phyloP scores from a whole-genome alignment of 1,140 invertebrate genomes.

The Papilio machaon region DNA sequence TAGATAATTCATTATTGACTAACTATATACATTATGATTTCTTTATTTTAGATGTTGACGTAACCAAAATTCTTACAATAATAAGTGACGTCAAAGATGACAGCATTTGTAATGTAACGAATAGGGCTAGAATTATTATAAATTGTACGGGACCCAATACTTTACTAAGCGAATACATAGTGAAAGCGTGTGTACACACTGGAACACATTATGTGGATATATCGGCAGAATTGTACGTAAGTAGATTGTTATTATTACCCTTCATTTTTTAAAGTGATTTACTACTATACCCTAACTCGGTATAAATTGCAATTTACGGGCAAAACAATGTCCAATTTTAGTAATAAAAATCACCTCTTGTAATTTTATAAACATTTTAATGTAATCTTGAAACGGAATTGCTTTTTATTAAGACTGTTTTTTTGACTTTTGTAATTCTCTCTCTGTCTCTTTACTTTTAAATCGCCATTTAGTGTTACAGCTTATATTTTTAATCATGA shows the following conservation, averaged over 20 bases:
- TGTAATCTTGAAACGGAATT: too few relatives aligned
- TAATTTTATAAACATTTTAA: too few relatives aligned
- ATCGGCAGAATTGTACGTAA: constrained; percentile 86
- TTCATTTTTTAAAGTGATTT: too few relatives aligned
- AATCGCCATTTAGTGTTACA: too few relatives aligned
- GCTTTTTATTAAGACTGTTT: too few relatives aligned
- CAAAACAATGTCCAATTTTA: too few relatives aligned
- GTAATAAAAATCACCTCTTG: too few relatives aligned
- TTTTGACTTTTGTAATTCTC: too few relatives aligned
- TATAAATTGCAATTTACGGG: too few relatives aligned
- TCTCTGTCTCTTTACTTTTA: too few relatives aligned
- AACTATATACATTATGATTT: background rate
- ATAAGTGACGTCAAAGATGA: constrained; percentile 89
- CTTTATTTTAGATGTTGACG: constrained; percentile 55
- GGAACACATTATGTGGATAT: constrained; percentile 95
- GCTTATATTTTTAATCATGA: too few relatives aligned
- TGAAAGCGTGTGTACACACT: constrained; percentile 92
- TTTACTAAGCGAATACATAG: constrained; percentile 92
- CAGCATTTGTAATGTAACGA: constrained; percentile 88
- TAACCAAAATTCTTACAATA: constrained; percentile 85
- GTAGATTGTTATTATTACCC: constrained; percentile 51
- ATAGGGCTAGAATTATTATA: constrained; percentile 87
- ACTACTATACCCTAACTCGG: too few relatives aligned
- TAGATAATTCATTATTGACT: background rate
- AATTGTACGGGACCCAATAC: constrained; percentile 95